phyloP scores from a whole-genome alignment of 92 coral and sea anemone genomes.

The Bergia puertoricense region DNA sequence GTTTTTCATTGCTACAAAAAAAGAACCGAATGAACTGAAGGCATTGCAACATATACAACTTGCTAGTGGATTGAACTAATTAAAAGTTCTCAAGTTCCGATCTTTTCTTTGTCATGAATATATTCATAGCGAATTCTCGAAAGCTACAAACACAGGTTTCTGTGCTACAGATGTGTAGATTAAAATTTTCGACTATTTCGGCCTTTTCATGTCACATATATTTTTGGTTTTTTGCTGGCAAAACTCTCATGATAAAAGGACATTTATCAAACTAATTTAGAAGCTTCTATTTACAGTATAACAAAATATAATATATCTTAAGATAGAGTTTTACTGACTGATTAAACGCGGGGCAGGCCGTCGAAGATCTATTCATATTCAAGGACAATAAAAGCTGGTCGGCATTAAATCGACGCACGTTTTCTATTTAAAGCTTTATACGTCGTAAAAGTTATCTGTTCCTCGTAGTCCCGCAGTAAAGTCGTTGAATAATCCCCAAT shows the following conservation, averaged over 20 bases:
- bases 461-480: constrained; percentile 86
- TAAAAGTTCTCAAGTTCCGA: constrained; percentile 18
- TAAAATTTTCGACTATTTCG: constrained; percentile 20
- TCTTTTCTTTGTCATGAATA: constrained; percentile 34
- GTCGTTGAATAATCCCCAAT: constrained; percentile 83
- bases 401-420: constrained; percentile 83
- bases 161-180: constrained; percentile 13
- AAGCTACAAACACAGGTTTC: constrained; percentile 20
- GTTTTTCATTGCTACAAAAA: background rate
- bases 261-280: constrained; percentile 36
- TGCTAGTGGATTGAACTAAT: constrained; percentile 10
- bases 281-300: constrained; percentile 57
- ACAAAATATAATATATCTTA: constrained; percentile 61
- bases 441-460: constrained; percentile 91
- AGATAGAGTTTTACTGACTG: constrained; percentile 39
- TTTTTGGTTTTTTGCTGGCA: constrained; percentile 1
- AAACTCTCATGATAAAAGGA: constrained; percentile 18
- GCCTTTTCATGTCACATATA: background rate
- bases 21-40: background rate
- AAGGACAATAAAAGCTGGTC: background rate
- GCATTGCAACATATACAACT: background rate
- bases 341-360: background rate
- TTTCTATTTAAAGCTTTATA: constrained; percentile 75
- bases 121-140: constrained; percentile 31
- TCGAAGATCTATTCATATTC: background rate